These are phyloP conservation scores for Teinopalpus imperialis DNA, from an alignment of 2,888 invertebrate genomes.

Conservation along the genomic window DNA sequence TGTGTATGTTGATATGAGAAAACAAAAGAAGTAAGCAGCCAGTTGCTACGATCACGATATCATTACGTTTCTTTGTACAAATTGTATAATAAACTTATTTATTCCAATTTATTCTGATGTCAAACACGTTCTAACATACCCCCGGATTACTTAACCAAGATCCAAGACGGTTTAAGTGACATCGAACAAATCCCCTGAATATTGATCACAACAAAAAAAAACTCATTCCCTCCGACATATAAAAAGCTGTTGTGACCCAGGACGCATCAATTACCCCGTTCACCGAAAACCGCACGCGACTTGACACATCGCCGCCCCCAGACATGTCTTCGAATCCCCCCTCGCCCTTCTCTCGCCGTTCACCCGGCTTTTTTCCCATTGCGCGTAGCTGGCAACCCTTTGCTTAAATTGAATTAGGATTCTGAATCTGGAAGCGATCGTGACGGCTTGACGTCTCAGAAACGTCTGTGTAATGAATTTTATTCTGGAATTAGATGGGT, in stretches of 20 bases:
- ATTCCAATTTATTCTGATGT: too few species aligned
- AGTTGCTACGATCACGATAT: too few species aligned
- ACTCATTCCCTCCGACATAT: constrained; percentile 23
- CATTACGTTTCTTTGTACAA: too few species aligned
- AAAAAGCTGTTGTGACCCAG: constrained; percentile 52
- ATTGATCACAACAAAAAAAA: constrained; percentile 29
- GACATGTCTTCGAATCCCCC: constrained; percentile 64
- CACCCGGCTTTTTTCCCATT: constrained; percentile 51
- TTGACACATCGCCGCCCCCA: constrained; percentile 69
- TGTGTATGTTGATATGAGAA: too few species aligned
- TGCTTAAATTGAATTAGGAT: constrained; percentile 71
- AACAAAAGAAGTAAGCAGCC: too few species aligned
- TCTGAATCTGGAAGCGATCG: constrained; percentile 37
- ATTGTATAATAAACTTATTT: too few species aligned
- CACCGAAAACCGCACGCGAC: constrained; percentile 48
- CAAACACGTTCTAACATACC: not conserved
- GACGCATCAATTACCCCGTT: constrained; percentile 65
- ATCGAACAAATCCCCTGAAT: constrained; percentile 16
- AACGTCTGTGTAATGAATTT: constrained; percentile 14
- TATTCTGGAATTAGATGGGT: not conserved
- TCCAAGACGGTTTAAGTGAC: constrained; percentile 18
- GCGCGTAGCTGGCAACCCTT: constrained; percentile 75
- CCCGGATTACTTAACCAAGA: too few species aligned
- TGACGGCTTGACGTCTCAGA: constrained; percentile 18
- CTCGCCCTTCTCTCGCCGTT: constrained; percentile 32